A percentile compares a stretch with the other conserved stretches of the same genome.
phyloP scores from a whole-genome alignment of 2,888 invertebrate species.

The Zhuqinia jingwanae region DNA sequence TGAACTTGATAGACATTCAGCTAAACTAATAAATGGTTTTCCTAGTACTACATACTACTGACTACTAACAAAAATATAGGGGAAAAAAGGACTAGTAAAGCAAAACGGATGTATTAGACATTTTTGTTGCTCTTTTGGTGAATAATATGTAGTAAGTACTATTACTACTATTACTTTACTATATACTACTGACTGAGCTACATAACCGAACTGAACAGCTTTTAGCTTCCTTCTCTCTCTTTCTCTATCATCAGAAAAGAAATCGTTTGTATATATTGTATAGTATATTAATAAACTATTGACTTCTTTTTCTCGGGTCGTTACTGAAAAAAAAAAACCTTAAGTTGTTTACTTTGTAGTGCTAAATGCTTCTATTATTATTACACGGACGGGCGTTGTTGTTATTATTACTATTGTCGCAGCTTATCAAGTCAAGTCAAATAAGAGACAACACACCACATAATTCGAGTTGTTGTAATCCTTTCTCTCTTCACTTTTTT shows the following conservation, averaged over 20 bases:
- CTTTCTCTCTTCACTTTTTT: neutral
- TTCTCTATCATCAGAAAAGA: no score
- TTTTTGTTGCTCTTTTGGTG: slow-evolving; percentile 3
- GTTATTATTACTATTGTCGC: no score
- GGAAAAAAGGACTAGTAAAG: neutral
- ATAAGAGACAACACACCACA: no score
- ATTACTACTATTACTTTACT: no score
- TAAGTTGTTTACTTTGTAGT: neutral
- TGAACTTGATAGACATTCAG: no score
- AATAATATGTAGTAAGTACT: neutral
- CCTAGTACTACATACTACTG: neutral
- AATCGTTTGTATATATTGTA: neutral
- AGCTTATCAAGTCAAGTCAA: no score
- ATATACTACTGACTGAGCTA: no score
- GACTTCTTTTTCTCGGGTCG: neutral
- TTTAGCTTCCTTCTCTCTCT: neutral
- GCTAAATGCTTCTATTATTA: no score
- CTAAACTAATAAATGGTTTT: neutral
- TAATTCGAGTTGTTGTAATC: no score
- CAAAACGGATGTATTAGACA: slow-evolving; percentile 6
- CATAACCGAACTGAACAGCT: neutral
- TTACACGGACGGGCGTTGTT: no score
- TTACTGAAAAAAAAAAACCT: neutral
- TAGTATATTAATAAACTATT: neutral
- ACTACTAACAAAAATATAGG: neutral